Evolutionary conservation across 2,888 invertebrate species (phyloP).

Genomic region (Acanthacorydalis orientalis): DNA sequence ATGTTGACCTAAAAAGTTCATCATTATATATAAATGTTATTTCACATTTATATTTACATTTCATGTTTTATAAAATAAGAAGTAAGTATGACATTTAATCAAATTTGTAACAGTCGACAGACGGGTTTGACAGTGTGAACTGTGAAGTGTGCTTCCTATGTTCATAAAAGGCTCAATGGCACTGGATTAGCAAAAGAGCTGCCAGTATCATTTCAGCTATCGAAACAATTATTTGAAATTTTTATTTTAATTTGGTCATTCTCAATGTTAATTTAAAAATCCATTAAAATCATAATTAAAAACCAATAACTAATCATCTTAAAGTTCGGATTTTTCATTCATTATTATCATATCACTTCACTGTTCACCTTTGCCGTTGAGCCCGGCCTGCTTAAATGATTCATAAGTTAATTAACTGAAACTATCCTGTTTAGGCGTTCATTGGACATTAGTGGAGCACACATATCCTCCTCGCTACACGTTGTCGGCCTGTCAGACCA

Average conservation of each 20-base stretch:
- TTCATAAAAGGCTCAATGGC: slow-evolving; percentile 1
- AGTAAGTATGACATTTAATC: too few relatives aligned
- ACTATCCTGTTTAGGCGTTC: slow-evolving; percentile 52
- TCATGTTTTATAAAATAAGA: too few relatives aligned
- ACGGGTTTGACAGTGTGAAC: slow-evolving; percentile 1
- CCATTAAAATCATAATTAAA: too few relatives aligned
- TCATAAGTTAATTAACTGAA: background rate
- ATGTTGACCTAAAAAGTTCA: background rate
- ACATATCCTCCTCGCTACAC: slow-evolving; percentile 55
- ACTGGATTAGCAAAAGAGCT: too few relatives aligned
- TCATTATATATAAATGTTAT: background rate
- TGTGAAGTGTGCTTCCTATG: slow-evolving; percentile 6
- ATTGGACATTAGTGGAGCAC: slow-evolving; percentile 74
- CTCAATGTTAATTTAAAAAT: too few relatives aligned
- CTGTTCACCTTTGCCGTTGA: slow-evolving; percentile 15
- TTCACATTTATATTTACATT: too few relatives aligned
- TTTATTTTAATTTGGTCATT: too few relatives aligned
- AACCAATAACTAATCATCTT: background rate
- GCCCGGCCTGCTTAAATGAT: slow-evolving; percentile 16
- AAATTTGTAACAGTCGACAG: too few relatives aligned
- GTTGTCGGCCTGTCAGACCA: slow-evolving; percentile 18
- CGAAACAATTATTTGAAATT: too few relatives aligned
- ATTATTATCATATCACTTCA: slow-evolving; percentile 5
- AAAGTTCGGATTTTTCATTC: background rate
- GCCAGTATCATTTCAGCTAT: too few relatives aligned